Base-by-base conservation (phyloP, 2,888 invertebrate species). In the Athripsodes cinereus region DNA sequence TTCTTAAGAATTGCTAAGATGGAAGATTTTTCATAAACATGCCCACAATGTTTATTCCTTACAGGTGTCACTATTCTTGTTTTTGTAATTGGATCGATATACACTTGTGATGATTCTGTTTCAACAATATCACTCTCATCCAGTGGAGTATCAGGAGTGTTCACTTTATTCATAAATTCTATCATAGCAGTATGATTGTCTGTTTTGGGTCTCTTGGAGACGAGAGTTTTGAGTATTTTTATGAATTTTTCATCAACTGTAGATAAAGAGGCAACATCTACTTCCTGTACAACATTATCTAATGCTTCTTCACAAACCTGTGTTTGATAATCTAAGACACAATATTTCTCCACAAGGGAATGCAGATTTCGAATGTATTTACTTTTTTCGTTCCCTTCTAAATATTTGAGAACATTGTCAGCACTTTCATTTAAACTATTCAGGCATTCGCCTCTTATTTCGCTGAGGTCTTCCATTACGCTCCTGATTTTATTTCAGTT, bases 21-120 rank as follows among this genome's bases (percentile, higher is more conserved):
- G n/a, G 46, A 50, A n/a, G 50, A 51, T n/a, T 52, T 56, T 16
- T 59, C 58, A 26, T 59, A 59, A 5, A 59, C 54, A 34, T 59
- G 58, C 2, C 51, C 31, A n/a, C 58, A 59, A 8, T 22, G 47
- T 48, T 31, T 54, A 35, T 59, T 59, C 51, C 48, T 59, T 13
- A 59, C 34, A 5, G 58, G 58, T 2, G 31, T 40, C 16, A 48
- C 47, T 22, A 59, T 59, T 35, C 51, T 50, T 47, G 35, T 55
- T 35, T 59, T 55, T 2, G 58, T 59, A 2, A 59, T 49, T 11
- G 58, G 55, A 22, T 59, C 58, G 22, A 55, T 59, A 22, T 52
- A 59, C 13, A 31, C 46, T 55, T 59, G 26, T 16, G 55, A 22
- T 10, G 52, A 35, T 34, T 46, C 52, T 21, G 58, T 59, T 11